phyloP scores from a whole-genome alignment of 1,140 invertebrate species.

The Drusus annulatus region DNA sequence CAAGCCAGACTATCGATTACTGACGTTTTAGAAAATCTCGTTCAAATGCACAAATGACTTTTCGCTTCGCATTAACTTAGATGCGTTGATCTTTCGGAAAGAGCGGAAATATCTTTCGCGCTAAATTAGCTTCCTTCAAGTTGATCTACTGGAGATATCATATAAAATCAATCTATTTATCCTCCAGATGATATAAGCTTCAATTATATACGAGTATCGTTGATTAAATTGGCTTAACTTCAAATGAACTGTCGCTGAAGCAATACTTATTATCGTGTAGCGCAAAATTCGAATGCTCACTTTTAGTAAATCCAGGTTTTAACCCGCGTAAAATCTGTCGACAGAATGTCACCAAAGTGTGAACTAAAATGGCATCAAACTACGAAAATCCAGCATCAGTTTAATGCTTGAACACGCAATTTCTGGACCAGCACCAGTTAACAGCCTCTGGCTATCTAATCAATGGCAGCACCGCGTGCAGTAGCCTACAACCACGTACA shows the following conservation, averaged over 20 bases:
- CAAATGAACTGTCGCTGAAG: too few species aligned
- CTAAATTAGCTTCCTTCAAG: not conserved
- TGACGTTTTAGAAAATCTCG: constrained; percentile 8
- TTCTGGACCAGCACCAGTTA: not conserved
- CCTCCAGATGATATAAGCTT: too few species aligned
- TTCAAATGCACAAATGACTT: constrained; percentile 5
- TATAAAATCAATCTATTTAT: too few species aligned
- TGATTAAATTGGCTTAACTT: too few species aligned
- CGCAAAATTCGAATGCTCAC: not conserved
- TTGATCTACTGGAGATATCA: not conserved
- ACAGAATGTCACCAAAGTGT: not conserved
- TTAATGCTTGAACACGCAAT: not conserved
- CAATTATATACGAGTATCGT: too few species aligned
- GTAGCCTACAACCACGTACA: too few species aligned
- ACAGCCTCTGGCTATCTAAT: not conserved
- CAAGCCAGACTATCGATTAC: constrained; percentile 23
- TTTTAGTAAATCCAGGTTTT: not conserved
- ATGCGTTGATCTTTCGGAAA: constrained; percentile 5
- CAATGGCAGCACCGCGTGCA: not conserved
- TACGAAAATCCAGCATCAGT: not conserved
- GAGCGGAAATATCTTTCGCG: constrained; percentile 21
- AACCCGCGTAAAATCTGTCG: constrained; percentile 1
- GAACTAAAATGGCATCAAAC: not conserved
- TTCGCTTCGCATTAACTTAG: constrained; percentile 19
- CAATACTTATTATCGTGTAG: too few species aligned